phyloP scores from a whole-genome alignment of 2,888 invertebrate genomes.

The Luperina testacea region DNA sequence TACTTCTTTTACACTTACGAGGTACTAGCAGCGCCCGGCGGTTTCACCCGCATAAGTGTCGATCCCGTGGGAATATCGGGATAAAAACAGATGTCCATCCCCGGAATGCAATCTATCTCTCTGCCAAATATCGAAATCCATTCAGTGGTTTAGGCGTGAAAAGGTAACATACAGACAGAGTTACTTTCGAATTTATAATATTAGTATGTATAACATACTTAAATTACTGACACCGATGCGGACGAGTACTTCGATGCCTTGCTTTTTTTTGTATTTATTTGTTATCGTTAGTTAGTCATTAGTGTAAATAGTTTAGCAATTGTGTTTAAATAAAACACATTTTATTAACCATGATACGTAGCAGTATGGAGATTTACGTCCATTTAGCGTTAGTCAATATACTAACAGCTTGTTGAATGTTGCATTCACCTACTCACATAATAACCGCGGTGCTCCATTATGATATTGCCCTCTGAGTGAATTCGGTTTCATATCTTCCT shows the following conservation, averaged over 20 bases:
- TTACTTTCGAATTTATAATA: no score
- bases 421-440: conserved; percentile 73
- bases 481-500: conserved; percentile 85
- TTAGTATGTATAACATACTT: no score
- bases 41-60: no score
- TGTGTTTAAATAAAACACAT: neutral
- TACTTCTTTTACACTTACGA: no score
- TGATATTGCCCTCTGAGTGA: conserved; percentile 88
- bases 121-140: no score
- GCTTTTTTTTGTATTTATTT: neutral
- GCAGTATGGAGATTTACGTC: neutral
- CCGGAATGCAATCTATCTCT: no score
- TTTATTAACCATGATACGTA: neutral
- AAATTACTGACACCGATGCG: neutral
- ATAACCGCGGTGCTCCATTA: conserved; percentile 86
- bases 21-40: no score
- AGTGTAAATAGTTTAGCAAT: neutral
- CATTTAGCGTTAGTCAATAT: conserved; percentile 44
- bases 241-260: no score
- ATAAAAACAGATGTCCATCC: no score
- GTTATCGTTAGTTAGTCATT: neutral
- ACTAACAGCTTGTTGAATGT: conserved; percentile 44
- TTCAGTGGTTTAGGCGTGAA: no score
- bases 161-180: no score
- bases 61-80: no score